A percentile compares a stretch with the other conserved stretches of the same genome.
phyloP scores from a whole-genome alignment of 2,113 vertebrate genomes.

The Cariama cristata region DNA sequence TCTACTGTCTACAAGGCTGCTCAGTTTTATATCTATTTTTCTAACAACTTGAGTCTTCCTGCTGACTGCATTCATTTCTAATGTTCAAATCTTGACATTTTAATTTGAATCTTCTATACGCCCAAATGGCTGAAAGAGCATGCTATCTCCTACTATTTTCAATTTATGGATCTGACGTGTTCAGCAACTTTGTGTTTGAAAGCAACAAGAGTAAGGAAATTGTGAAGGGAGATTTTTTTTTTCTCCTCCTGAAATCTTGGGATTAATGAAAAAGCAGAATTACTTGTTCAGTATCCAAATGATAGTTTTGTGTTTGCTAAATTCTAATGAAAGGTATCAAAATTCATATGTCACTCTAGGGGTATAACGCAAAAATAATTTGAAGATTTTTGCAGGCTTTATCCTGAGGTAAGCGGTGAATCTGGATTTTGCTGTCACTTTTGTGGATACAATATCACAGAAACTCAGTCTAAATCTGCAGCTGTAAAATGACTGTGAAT shows the following conservation, averaged over 20 bases:
- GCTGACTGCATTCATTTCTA: conserved; percentile 58
- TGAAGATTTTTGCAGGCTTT: conserved; percentile 21
- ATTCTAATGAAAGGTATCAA: background rate
- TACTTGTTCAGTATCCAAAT: background rate
- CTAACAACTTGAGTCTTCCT: conserved; percentile 50
- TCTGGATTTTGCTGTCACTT: background rate
- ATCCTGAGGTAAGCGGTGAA: background rate
- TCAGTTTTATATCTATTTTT: conserved; percentile 64
- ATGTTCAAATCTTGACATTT: conserved; percentile 12
- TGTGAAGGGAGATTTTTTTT: background rate
- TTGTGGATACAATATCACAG: background rate
- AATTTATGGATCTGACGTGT: background rate
- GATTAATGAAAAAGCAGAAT: background rate
- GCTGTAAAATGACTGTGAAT: background rate
- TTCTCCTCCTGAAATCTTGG: background rate
- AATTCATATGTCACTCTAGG: background rate
- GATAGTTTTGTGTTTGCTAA: background rate
- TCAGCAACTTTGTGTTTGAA: background rate
- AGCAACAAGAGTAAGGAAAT: background rate
- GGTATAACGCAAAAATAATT: conserved; percentile 14
- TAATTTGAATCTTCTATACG: background rate
- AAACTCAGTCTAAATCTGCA: background rate
- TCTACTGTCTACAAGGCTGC: conserved; percentile 44
- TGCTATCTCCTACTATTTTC: background rate
- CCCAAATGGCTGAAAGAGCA: background rate